Evolutionary conservation across 1,140 invertebrate species (phyloP).

Genomic region (Bombus haemorrhoidalis): DNA sequence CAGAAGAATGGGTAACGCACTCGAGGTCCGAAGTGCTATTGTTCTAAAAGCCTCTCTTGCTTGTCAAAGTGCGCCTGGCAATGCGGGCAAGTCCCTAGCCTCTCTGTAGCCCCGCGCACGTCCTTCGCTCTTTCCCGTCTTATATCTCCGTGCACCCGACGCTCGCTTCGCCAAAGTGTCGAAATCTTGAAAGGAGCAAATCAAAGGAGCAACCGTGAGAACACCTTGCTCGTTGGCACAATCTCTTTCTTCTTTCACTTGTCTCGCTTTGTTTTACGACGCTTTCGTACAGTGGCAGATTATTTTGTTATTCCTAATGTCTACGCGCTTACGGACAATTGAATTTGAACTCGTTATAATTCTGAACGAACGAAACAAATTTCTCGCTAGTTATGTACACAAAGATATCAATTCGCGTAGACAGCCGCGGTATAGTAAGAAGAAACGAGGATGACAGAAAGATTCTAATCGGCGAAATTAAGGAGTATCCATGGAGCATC

Average conservation of each 20-base stretch:
- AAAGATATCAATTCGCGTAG: neutral
- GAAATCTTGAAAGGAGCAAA: constrained; percentile 51
- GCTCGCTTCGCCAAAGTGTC: constrained; percentile 15
- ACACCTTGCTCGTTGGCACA: neutral
- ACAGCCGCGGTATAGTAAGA: neutral
- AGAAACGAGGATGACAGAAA: neutral
- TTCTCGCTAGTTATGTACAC: no score
- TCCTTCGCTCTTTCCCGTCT: constrained; percentile 35
- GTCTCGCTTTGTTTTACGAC: fast-evolving
- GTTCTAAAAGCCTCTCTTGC: constrained; percentile 66
- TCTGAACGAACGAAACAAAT: no score
- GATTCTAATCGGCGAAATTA: neutral
- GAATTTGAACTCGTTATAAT: no score
- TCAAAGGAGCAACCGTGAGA: constrained; percentile 2
- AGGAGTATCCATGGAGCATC: neutral
- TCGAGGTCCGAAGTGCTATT: constrained; percentile 64
- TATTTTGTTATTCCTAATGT: neutral
- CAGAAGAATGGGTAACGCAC: constrained; percentile 70
- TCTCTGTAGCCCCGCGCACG: neutral
- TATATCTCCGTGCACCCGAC: constrained; percentile 26
- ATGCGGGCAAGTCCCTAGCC: constrained; percentile 41
- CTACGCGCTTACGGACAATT: neutral
- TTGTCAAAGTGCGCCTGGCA: constrained; percentile 35
- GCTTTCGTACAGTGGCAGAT: neutral
- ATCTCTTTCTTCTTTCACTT: neutral